A percentile compares a stretch with the other conserved stretches of the same genome.
Evolutionary conservation across 2,797 vertebrate genomes (phyloP).

Genomic region (Lacerta bilineata): DNA sequence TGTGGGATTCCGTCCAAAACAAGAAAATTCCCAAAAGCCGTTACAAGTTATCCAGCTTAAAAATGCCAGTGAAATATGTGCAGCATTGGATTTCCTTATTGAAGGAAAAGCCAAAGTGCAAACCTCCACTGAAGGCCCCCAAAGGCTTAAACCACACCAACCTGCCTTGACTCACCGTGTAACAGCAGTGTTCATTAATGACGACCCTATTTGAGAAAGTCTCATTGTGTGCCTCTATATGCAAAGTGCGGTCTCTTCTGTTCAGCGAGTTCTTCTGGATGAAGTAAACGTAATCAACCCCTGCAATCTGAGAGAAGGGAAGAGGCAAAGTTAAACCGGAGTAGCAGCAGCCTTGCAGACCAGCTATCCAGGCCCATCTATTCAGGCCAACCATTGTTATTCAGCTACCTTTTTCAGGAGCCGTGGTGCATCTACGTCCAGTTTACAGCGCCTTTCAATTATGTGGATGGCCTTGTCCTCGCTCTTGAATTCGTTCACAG

Average conservation of each 20-base stretch:
- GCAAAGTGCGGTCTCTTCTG: slow-evolving; percentile 91
- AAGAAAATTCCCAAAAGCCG: slow-evolving; percentile 51
- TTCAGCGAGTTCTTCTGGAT: slow-evolving; percentile 96
- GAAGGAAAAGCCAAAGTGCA: slow-evolving; percentile 18
- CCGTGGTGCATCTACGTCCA: slow-evolving; percentile 95
- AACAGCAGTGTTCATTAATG: slow-evolving; percentile 94
- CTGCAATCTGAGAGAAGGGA: slow-evolving; percentile 87
- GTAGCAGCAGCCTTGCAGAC: background rate
- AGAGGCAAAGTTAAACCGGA: slow-evolving; percentile 3
- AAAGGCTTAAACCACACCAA: background rate
- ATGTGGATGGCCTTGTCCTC: slow-evolving; percentile 86
- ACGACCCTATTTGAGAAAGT: slow-evolving; percentile 96
- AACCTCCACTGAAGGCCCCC: background rate
- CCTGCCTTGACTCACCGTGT: slow-evolving; percentile 87
- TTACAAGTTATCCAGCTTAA: background rate
- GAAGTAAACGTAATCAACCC: slow-evolving; percentile 97
- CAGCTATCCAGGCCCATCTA: background rate
- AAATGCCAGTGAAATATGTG: background rate
- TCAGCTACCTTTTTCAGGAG: slow-evolving; percentile 91
- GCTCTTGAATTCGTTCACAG: slow-evolving; percentile 86
- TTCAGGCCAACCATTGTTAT: too few species aligned
- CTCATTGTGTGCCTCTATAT: slow-evolving; percentile 97
- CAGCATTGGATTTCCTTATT: background rate
- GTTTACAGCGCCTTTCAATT: slow-evolving; percentile 93
- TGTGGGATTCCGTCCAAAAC: slow-evolving; percentile 44